Evolutionary conservation across 37 sponge, comb jelly and placozoan genomes (phyloP).

Genomic region (Amphimedon queenslandica): DNA sequence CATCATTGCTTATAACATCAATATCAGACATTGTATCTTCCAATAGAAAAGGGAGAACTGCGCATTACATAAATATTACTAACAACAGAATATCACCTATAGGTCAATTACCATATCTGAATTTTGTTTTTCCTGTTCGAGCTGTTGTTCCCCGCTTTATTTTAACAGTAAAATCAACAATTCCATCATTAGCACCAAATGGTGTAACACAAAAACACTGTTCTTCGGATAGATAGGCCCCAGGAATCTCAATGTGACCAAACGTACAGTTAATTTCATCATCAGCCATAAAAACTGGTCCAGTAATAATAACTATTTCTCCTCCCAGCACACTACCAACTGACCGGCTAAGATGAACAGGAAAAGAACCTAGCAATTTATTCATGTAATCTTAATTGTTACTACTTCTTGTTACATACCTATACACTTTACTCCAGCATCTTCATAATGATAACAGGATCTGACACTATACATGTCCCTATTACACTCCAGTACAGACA

Average conservation of each 20-base stretch:
- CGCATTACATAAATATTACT: too few relatives aligned
- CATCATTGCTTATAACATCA: too few relatives aligned
- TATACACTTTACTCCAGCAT: conserved; percentile 24
- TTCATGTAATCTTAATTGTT: too few relatives aligned
- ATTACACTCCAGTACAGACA: background rate
- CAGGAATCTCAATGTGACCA: background rate
- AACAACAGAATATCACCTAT: background rate
- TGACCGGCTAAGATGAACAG: conserved; percentile 6
- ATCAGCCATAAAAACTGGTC: background rate
- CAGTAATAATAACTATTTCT: conserved; percentile 17
- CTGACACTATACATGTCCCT: background rate
- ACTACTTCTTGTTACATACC: background rate
- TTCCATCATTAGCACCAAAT: conserved; percentile 6
- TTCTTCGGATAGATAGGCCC: conserved; percentile 4
- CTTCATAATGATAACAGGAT: background rate
- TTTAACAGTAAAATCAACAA: conserved; percentile 13
- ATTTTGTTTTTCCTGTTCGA: background rate
- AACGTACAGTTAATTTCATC: conserved; percentile 40
- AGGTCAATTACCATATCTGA: conserved; percentile 1
- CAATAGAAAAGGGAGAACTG: too few relatives aligned
- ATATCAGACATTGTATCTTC: too few relatives aligned
- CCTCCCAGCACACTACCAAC: conserved; percentile 56
- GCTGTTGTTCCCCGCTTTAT: background rate
- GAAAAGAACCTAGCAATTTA: background rate
- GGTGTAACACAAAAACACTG: conserved; percentile 45